Percentiles rank a stretch among this genome's conserved stretches.
phyloP scores from a whole-genome alignment of 1,140 invertebrate genomes.

The Solenopsis invicta region DNA sequence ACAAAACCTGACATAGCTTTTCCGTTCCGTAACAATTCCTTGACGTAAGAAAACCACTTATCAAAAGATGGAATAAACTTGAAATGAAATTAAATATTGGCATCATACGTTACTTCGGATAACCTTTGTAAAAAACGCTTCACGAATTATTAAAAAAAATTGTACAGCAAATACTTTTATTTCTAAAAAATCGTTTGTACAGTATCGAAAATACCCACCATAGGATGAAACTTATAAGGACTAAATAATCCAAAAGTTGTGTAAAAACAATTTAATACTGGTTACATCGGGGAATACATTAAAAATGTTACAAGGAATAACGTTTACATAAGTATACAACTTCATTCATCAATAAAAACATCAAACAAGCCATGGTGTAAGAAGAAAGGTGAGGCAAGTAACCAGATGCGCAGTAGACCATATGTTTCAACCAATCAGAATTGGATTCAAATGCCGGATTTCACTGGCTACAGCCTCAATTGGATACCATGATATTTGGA shows the following conservation, averaged over 20 bases:
- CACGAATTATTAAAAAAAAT: neutral
- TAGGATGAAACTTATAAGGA: neutral
- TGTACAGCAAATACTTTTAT: neutral
- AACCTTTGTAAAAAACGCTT: neutral
- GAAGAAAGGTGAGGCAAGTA: too few relatives aligned
- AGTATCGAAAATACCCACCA: neutral
- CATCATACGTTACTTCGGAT: neutral
- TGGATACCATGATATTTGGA: too few relatives aligned
- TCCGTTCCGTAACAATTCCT: too few relatives aligned
- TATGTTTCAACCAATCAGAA: too few relatives aligned
- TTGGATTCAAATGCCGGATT: too few relatives aligned
- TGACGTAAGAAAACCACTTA: too few relatives aligned
- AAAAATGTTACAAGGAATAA: slow-evolving; percentile 6
- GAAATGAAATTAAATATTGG: too few relatives aligned
- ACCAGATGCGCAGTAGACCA: too few relatives aligned
- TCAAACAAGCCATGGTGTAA: too few relatives aligned
- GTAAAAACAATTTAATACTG: slow-evolving; percentile 44
- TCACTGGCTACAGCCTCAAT: too few relatives aligned
- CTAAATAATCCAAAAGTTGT: slow-evolving; percentile 2
- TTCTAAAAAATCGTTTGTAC: neutral
- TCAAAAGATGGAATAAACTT: too few relatives aligned
- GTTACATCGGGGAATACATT: neutral
- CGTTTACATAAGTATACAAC: neutral
- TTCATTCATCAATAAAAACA: neutral
- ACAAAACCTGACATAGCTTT: too few relatives aligned